Conservation (phyloP, 2,888 invertebrate species). For the Pedicia rivosa region DNA sequence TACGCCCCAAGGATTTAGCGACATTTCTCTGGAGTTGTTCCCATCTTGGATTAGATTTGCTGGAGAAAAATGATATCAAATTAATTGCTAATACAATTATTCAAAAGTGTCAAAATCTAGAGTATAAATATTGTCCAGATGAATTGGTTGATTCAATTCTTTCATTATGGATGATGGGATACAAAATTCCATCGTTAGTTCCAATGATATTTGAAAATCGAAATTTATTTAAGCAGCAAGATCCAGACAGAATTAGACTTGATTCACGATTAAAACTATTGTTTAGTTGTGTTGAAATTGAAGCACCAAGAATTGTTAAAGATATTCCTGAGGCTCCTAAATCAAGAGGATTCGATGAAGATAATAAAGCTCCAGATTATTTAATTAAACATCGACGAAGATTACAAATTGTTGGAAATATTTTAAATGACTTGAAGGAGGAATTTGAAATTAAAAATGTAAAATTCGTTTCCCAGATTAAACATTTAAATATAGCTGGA, state of each 20-base stretch:
- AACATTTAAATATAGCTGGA: slow-evolving; percentile 24
- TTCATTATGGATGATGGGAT: slow-evolving; percentile 22
- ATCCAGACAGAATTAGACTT: slow-evolving; percentile 21
- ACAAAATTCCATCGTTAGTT: slow-evolving; percentile 20
- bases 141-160: slow-evolving; percentile 24
- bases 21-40: slow-evolving; percentile 26
- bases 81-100: slow-evolving; percentile 18
- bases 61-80: slow-evolving; percentile 16
- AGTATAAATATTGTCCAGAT: slow-evolving; percentile 22
- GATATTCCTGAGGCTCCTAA: slow-evolving; percentile 5
- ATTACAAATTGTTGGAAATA: slow-evolving; percentile 15
- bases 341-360: slow-evolving; percentile 15
- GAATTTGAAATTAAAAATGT: slow-evolving; percentile 17
- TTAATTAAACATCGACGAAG: slow-evolving; percentile 18
- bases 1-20: slow-evolving; percentile 24
- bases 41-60: slow-evolving; percentile 16
- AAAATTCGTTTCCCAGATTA: slow-evolving; percentile 21
- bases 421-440: slow-evolving; percentile 12
- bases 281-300: slow-evolving; percentile 22
- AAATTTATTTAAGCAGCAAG: slow-evolving; percentile 5
- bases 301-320: slow-evolving; percentile 16
- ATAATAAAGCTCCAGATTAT: slow-evolving; percentile 19
- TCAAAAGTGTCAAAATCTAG: slow-evolving; percentile 17
- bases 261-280: slow-evolving; percentile 24
- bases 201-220: slow-evolving; percentile 15